These are phyloP conservation scores for Helicoverpa assulta DNA, from an alignment of 2,888 invertebrate genomes.

Conservation along the genomic window DNA sequence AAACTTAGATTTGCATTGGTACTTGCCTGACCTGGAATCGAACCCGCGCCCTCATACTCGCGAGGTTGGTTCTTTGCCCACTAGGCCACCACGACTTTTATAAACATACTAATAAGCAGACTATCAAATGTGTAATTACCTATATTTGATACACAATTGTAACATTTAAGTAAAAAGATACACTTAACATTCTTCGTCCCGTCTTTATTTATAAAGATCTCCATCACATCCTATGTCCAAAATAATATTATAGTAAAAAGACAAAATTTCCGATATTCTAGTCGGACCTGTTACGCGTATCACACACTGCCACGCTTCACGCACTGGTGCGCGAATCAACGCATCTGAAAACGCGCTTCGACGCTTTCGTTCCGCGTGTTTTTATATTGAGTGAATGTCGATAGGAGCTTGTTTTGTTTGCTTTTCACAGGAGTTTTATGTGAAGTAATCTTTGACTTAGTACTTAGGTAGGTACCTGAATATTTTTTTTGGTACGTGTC, in stretches of 20 bases:
- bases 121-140: no score
- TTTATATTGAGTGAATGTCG: neutral
- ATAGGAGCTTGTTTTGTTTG: neutral
- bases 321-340: neutral
- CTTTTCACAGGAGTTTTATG: no score
- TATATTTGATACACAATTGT: no score
- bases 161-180: neutral
- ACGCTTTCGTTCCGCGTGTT: neutral
- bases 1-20: no score
- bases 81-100: no score
- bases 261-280: constrained; percentile 1
- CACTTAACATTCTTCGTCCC: neutral
- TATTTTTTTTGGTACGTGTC: no score
- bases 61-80: no score
- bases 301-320: neutral
- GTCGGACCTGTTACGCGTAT: neutral
- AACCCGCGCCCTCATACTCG: no score
- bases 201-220: neutral
- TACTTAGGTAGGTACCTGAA: no score
- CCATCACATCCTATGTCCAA: neutral
- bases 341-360: neutral
- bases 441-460: no score
- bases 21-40: no score
- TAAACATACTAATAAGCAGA: no score
- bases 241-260: neutral